Evolutionary conservation across 1,140 invertebrate genomes (phyloP), one percentile per base, ranked within the genome.

Genomic region (Drosophila repletoides): DNA sequence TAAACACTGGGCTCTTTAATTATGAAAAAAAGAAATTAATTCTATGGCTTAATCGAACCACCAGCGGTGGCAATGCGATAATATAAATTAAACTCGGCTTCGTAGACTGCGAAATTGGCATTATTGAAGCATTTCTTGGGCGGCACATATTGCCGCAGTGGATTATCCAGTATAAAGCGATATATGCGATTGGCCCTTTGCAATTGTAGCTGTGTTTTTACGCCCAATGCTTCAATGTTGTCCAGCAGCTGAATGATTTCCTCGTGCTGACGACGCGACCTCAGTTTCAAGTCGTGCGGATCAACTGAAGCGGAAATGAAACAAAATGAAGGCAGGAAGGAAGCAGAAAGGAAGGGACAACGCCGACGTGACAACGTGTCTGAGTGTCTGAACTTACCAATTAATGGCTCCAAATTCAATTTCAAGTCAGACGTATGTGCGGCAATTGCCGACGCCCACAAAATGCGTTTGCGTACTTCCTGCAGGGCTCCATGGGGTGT

Each of bases 401-500:
- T 81, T 80, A 88, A 67, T 19, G 77, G 69, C 59, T 89, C 67
- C 52, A 88, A 89, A 89, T 83, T 86, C 36, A 88, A 88, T 88
- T 89, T 88, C 58, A 89, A 61, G 46, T 88, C 88, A 69, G 68
- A 65, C 66, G 73, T 71, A 46, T 86, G 72, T 45, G 63, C 71
- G 71, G 76, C 83, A 79, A 89, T 89, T 76, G 84, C 69, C 33
- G 80, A 84, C 83, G 88, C 88, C 88, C 88, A 88, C 79, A 84
- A 80, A 86, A 88, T 89, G 63, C 88, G 88, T 83, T 86, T 77
- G 34, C 68, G 77, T 36, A 89, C 86, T 88, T 89, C 88, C 87
- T 89, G 80, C 63, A 89, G 51, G 10, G 86, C 72, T 5, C 88
- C 88, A 19, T 53, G 63, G 56, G 88, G 86, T 55, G 88, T 89